Evolutionary conservation across 2,113 vertebrate species (phyloP).

Genomic region (Thryonomys swinderianus): DNA sequence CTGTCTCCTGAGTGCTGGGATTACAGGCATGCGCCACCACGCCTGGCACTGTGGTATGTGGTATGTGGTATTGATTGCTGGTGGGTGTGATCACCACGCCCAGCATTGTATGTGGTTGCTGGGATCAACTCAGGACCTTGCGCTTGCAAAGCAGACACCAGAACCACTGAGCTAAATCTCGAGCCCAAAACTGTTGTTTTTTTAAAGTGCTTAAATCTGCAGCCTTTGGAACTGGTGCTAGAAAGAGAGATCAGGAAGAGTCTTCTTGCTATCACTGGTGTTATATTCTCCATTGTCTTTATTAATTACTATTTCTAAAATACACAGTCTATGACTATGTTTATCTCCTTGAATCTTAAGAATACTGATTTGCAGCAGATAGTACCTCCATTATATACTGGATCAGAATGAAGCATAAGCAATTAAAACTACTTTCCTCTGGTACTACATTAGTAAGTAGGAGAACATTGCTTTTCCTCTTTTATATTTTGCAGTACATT

Average conservation of each 20-base stretch:
- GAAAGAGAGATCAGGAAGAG: neutral
- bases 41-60: too few species aligned
- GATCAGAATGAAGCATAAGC: neutral
- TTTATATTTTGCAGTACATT: neutral
- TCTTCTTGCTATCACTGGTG: neutral
- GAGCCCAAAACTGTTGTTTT: too few species aligned
- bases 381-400: neutral
- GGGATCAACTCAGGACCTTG: too few species aligned
- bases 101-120: too few species aligned
- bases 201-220: neutral
- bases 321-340: neutral
- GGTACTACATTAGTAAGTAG: neutral
- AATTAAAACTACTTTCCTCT: neutral
- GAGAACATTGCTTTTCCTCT: neutral
- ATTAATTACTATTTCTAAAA: neutral
- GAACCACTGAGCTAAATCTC: too few species aligned
- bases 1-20: too few species aligned
- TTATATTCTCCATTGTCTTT: neutral
- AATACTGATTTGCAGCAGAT: neutral
- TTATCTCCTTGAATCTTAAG: neutral
- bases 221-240: neutral
- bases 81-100: too few species aligned
- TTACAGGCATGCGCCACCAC: too few species aligned
- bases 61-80: too few species aligned
- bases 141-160: too few species aligned